Evolutionary conservation across 2,113 vertebrate genomes (phyloP), one percentile per base, ranked within the genome.

Genomic region (Ameiurus melas): DNA sequence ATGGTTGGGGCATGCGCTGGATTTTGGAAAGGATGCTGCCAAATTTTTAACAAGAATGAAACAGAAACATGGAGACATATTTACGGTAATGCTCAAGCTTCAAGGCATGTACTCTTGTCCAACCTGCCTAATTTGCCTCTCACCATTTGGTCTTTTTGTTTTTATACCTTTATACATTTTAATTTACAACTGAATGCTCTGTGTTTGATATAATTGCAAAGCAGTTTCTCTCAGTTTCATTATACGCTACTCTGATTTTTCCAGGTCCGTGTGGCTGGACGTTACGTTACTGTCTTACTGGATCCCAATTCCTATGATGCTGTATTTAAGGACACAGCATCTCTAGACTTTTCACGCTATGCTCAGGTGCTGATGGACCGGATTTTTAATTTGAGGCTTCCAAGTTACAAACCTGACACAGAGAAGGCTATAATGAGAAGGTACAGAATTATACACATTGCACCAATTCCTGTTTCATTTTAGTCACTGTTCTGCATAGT

Each of bases 1-100:
- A 0, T 97, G 97, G 97, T 83, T 98, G 86, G 97, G 97, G 2
- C 95, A 97, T 16, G 97, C 97, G 2, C 91, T 97, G 83, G 96
- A 96, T 58, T 98, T 98, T 93, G 96, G 97, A 78, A 96, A 93
- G 92, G 97, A 98, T 90, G 95, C 95, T 0, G 95, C 95, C n/a
- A 94, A 94, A 87, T 97, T 98, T 91, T 93, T 98, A 70, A 91
- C 91, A 1, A 93, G 94, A 90, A 98, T 98, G 97, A 97, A 96
- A 91, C 89, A 73, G 85, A 97, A 97, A 88, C 96, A 97, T 5
- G 97, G 97, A 0, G 92, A 98, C 88, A 95, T 97, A 89, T 98
- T 97, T 90, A 98, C 97, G 6, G 97, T 83, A 83, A 58, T 83
- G 33, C 36, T 16, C 53, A 20, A 82, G 25, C 12, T 4, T 60